These are phyloP conservation scores for Petromus typicus DNA, from an alignment of 2,113 vertebrate species.

Conservation along the genomic window DNA sequence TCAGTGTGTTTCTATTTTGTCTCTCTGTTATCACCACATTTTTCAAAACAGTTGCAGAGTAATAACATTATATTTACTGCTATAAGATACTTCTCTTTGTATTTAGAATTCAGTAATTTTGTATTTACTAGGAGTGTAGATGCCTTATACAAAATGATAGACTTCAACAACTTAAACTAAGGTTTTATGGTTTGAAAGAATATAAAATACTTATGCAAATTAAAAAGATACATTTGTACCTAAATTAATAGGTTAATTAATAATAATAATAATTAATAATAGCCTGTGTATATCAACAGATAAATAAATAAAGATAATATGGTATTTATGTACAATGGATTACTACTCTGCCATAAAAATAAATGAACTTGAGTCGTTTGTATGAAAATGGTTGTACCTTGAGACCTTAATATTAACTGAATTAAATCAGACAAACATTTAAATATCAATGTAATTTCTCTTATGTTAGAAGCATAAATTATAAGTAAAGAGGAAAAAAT, in stretches of 20 bases:
- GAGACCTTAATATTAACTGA: not conserved
- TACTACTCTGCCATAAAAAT: not conserved
- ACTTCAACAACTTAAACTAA: not conserved
- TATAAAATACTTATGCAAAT: conserved; percentile 9
- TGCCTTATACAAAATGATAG: not conserved
- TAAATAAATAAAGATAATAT: not conserved
- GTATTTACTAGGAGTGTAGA: not conserved
- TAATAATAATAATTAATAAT: no score
- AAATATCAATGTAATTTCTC: not conserved
- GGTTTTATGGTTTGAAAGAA: not conserved
- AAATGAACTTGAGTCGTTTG: not conserved
- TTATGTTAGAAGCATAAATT: not conserved
- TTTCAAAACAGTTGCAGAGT: conserved; percentile 20
- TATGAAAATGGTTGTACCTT: not conserved
- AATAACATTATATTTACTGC: not conserved
- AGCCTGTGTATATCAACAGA: not conserved
- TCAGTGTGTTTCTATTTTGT: not conserved
- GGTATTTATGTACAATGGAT: not conserved
- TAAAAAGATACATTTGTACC: no score
- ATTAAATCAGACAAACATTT: not conserved
- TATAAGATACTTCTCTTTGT: not conserved
- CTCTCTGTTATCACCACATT: not conserved
- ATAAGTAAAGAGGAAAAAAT: not conserved
- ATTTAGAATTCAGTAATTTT: not conserved
- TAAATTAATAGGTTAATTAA: no score